Evolutionary conservation across 1,140 invertebrate species (phyloP).

Genomic region (Rhizoglyphus robini): DNA sequence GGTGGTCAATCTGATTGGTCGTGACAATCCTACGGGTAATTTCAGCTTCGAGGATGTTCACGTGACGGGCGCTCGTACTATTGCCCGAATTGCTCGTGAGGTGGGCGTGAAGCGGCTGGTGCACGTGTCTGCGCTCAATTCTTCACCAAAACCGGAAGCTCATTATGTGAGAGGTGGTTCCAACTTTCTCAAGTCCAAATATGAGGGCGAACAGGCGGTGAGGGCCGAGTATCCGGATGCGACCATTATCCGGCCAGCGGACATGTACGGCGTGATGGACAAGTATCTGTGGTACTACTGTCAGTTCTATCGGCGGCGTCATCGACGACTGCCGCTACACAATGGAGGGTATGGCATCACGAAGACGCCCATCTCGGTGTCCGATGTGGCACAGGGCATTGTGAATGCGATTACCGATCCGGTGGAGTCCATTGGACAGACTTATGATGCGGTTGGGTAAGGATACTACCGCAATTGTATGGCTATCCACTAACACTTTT

Average conservation of each 20-base stretch:
- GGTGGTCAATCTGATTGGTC: constrained; percentile 86
- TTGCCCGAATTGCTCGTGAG: constrained; percentile 60
- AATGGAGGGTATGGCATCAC: constrained; percentile 66
- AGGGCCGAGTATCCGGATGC: constrained; percentile 87
- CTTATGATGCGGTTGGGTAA: constrained; percentile 71
- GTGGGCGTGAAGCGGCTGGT: constrained; percentile 67
- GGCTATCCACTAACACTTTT: constrained; percentile 12
- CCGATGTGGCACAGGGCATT: constrained; percentile 76
- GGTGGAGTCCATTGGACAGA: constrained; percentile 54
- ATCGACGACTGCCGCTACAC: constrained; percentile 53
- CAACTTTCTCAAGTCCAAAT: constrained; percentile 54
- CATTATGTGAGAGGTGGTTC: constrained; percentile 47
- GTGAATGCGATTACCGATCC: constrained; percentile 61
- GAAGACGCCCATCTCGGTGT: constrained; percentile 81
- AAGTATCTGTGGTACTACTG: constrained; percentile 55
- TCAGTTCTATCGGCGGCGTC: constrained; percentile 30
- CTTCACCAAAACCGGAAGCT: constrained; percentile 37
- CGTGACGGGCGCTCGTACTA: constrained; percentile 40
- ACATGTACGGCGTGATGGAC: constrained; percentile 79
- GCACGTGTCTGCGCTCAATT: constrained; percentile 66
- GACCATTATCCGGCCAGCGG: constrained; percentile 75
- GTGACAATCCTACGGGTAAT: constrained; percentile 76
- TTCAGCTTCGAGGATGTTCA: constrained; percentile 67
- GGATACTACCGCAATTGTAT: constrained; percentile 5
- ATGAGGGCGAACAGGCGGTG: constrained; percentile 72